Evolutionary conservation across 2,797 vertebrate species (phyloP).

Genomic region (Vultur gryphus): DNA sequence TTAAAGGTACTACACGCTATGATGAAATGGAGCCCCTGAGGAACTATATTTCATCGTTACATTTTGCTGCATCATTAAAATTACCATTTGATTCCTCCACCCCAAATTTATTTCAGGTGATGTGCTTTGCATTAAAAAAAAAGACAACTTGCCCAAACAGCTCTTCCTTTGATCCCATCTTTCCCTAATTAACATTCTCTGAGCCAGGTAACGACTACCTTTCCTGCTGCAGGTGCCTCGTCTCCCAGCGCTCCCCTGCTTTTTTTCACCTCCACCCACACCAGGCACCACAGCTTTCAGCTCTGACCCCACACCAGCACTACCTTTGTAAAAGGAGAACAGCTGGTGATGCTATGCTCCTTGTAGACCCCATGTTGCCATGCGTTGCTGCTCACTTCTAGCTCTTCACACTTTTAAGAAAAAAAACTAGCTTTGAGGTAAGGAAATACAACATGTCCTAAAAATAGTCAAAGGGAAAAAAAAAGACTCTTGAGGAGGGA

Average conservation of each 20-base stretch:
- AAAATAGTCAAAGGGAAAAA: neutral
- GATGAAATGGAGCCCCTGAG: neutral
- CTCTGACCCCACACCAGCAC: neutral
- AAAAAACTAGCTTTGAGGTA: neutral
- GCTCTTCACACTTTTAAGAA: neutral
- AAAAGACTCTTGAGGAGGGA: neutral
- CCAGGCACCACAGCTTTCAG: neutral
- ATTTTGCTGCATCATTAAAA: neutral
- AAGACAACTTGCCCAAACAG: neutral
- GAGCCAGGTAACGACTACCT: neutral
- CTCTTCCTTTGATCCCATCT: neutral
- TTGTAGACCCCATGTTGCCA: neutral
- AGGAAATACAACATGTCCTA: neutral
- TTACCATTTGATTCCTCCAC: neutral
- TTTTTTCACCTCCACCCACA: neutral
- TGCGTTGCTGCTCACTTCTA: rapidly evolving
- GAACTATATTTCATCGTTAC: neutral
- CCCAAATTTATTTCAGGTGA: neutral
- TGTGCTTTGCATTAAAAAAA: neutral
- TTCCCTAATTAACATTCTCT: neutral
- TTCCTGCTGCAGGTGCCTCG: neutral
- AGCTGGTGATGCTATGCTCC: neutral
- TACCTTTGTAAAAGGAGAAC: neutral
- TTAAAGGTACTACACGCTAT: neutral
- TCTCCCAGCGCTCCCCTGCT: neutral